Evolutionary conservation across 2,113 vertebrate genomes (phyloP), one percentile per base, ranked within the genome.

Genomic region (Sigmodon hispidus): DNA sequence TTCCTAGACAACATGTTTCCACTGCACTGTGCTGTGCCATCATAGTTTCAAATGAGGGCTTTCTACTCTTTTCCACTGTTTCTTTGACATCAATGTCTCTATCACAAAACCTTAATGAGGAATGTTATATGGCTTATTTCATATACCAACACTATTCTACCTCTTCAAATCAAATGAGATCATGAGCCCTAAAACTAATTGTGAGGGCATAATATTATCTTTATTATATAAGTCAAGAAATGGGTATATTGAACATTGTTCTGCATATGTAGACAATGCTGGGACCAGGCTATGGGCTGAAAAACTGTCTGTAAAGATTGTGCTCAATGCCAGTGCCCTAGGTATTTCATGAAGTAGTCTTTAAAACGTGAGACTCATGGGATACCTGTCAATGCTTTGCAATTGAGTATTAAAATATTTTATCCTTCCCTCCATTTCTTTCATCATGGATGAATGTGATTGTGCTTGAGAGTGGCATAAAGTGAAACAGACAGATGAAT

Each of bases 181-280:
- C 22, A 21, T 24, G 48, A 67, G n/a, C 34, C 36, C 8, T 80
- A 4, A 63, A 26, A 55, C 50, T 75, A 57, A 55, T 21, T 4
- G 24, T 36, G 11, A 86, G 6, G 45, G 15, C 10, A 4, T 72
- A 79, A 1, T 31, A 86, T 43, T 65, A 69, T 81, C 52, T 45
- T 48, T 65, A 76, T 76, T 90, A 92, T 92, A 90, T 21, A 70
- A 77, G 52, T 80, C 57, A 89, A 36, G 12, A 86, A 65, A 93
- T n/a, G 65, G 16, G 17, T 12, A 52, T 61, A 5, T 45, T 50
- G 19, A 80, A 9, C 48, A 89, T 79, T 65, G 12, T 2, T 76
- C 73, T 65, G 29, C 0, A n/a, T 48, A 72, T 5, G 40, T 55
- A 90, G 17, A 70, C 50, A 52, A 5, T 9, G 5, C 61, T 57